Evolutionary conservation across 2,888 invertebrate genomes (phyloP).

Genomic region (Allacma fusca): DNA sequence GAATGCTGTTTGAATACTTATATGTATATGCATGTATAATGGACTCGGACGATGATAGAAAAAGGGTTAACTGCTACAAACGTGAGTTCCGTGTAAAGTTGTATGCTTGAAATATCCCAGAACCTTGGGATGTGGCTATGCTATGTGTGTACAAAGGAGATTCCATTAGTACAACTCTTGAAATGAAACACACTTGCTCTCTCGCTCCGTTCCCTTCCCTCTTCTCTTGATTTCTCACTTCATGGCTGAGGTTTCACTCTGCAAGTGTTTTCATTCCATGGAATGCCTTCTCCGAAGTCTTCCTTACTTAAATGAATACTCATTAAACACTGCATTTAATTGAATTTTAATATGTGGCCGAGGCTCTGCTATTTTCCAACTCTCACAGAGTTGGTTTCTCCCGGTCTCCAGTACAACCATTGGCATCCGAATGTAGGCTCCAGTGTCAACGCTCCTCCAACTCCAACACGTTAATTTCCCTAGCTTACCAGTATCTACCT

Average conservation of each 20-base stretch:
- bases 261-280: background rate
- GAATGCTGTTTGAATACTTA: background rate
- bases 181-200: background rate
- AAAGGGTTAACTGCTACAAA: background rate
- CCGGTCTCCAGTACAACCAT: background rate
- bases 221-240: background rate
- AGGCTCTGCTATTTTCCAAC: background rate
- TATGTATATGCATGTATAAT: background rate
- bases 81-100: background rate
- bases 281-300: background rate
- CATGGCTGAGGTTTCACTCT: background rate
- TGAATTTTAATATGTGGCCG: constrained; percentile 40
- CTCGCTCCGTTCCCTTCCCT: background rate
- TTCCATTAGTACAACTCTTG: too few relatives aligned
- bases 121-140: background rate
- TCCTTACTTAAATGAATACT: constrained; percentile 35
- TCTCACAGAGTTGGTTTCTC: too few relatives aligned
- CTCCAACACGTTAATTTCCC: background rate
- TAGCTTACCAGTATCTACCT: background rate
- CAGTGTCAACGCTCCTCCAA: background rate
- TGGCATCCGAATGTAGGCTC: background rate
- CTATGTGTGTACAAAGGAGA: too few relatives aligned
- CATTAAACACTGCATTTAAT: constrained; percentile 37
- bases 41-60: background rate
- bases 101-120: background rate